A percentile compares a stretch with the other conserved stretches of the same genome.
These are phyloP conservation scores for Dicrostonyx torquatus DNA, from an alignment of 2,797 vertebrate species.

Conservation along the genomic window DNA sequence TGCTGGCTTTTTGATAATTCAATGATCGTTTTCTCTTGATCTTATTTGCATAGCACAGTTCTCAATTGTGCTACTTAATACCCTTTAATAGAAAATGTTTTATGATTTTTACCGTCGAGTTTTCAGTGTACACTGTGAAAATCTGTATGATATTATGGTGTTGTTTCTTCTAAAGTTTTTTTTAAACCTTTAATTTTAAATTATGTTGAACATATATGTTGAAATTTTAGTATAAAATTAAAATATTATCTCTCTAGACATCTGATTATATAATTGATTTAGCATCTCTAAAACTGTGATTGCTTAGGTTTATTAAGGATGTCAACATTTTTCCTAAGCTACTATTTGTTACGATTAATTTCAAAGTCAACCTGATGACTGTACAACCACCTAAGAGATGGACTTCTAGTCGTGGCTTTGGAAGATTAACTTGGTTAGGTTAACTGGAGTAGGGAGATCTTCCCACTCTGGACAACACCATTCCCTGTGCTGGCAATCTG, in stretches of 20 bases:
- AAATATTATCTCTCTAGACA: neutral
- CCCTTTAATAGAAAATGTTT: neutral
- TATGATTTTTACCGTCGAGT: neutral
- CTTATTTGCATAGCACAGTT: neutral
- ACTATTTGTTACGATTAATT: neutral
- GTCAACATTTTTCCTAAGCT: neutral
- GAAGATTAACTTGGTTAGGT: neutral
- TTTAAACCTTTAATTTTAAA: neutral
- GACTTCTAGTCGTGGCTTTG: neutral
- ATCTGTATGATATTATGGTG: neutral
- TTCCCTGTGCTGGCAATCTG: too few relatives aligned
- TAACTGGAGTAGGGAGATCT: neutral
- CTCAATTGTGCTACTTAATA: neutral
- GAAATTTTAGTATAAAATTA: neutral
- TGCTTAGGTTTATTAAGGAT: neutral
- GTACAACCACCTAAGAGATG: neutral
- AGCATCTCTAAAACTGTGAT: neutral
- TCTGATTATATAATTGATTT: neutral
- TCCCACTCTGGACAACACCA: too few relatives aligned
- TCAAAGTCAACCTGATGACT: neutral
- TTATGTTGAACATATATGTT: neutral
- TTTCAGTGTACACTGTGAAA: neutral
- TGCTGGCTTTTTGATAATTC: neutral
- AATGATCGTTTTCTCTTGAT: neutral
- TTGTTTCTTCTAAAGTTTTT: neutral